Base-by-base conservation (phyloP, 2,888 invertebrate species). In the Mechanitis mazaeus region DNA sequence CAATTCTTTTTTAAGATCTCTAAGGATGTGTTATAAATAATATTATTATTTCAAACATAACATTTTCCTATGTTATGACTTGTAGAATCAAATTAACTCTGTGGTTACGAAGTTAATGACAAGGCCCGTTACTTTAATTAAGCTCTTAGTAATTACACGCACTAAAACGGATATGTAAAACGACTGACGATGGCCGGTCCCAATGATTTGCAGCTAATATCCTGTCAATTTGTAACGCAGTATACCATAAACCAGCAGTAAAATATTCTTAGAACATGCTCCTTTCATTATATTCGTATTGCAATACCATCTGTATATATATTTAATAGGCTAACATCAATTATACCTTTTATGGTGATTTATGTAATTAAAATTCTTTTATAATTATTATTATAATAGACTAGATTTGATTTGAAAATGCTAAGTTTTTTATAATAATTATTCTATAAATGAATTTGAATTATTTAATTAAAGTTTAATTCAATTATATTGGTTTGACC, bases 81-180 rank as follows among this genome's bases (percentile, higher is more conserved):
- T 75, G 72, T 75, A 73, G 76, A 75, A 72, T 75, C 75, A 72
- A 75, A 77, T 75, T 71, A 71, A 70, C 73, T 71, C 77, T 72
- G 75, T 71, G 72, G 75, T 74, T 77, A 71, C 69, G 72, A 77
- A 76, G 78, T 85, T 85, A 84, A 85, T 83, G 83, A 82, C 75
- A 72, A 69, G 75, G 76, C 75, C 87, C 84, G 87, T 87, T 87
- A 87, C 73, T 84, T 85, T 87, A 87, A 87, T 87, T 87, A 80
- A 75, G 79, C 78, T 85, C 76, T 84, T 72, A 81, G 79, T 81
- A 84, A 86, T 85, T 85, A 84, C 79, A 78, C 79, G 79, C 80
- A 80, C 78, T 84, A 81, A 84, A 85, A 82, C 82, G 82, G 82
- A 86, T 85, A 82, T 84, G 81, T 82, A 80, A 83, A 84, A 84